Base-by-base conservation (phyloP, 2,797 vertebrate species). In the Scolopax rusticola region DNA sequence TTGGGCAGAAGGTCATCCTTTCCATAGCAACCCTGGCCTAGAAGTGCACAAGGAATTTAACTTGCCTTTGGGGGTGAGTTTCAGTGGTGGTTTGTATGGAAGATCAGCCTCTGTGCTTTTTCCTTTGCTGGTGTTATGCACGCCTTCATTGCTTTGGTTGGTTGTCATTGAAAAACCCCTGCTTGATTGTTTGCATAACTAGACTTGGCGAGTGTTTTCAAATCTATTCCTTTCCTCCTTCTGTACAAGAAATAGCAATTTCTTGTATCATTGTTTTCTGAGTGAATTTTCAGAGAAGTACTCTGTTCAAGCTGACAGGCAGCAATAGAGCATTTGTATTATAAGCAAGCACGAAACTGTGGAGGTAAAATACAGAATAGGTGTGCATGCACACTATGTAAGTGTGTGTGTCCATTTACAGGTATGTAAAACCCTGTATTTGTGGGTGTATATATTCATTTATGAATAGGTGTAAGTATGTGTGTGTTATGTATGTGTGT, bases 401-500 rank as follows among this genome's bases (percentile, higher is more conserved):
- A 59, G 28, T 17, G 12, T 13, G 11, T n/a, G 6, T 41, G 10
- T 21, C n/a, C 4, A 0, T 38, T 18, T 53, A 11, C 12, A 4
- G 7, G 33, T 6, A 36, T 15, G 30, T 28, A 85, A 71, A 43
- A 5, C 0, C 6, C 21, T 61, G 15, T 18, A 59, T 27, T 36
- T 80, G 13, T 53, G n/a, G 36, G 21, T 63, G 12, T 64, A 19
- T 12, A 27, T 59, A 30, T 60, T 65, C 0, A 8, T 48, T 7
- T 60, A 28, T 33, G 9, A 71, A 10, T 61, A 56, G 2, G 11
- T 57, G 36, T 60, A 36, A 60, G 11, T 9, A 20, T 41, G 41
- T 23, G 4, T 73, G 61, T 61, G 40, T 38, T 33, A 41, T 2
- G 2, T 64, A 7, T 0, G 0, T 36, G 30, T 43, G 7, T 16